Percentiles rank a stretch among this genome's conserved stretches.
phyloP scores from a whole-genome alignment of 35 echinoderm and acorn worm species.

The Hemicentrotus pulcherrimus region DNA sequence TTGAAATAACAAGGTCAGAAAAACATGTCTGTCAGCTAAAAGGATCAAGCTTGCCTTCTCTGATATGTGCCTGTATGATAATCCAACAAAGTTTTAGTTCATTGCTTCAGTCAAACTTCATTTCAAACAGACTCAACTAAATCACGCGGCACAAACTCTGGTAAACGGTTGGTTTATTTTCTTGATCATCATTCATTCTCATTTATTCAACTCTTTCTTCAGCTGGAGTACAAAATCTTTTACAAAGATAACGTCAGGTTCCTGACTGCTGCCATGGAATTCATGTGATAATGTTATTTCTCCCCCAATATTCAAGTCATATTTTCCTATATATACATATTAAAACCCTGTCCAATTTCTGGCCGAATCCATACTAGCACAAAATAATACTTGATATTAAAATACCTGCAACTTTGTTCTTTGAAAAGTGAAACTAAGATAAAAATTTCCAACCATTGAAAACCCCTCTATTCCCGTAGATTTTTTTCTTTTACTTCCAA shows the following conservation, averaged over 20 bases:
- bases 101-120: neutral
- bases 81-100: neutral
- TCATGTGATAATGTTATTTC: neutral
- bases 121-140: neutral
- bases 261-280: neutral
- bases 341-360: neutral
- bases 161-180: neutral
- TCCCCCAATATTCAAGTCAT: neutral
- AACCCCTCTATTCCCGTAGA: neutral
- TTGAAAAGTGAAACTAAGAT: neutral
- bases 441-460: neutral
- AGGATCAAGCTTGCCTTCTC: neutral
- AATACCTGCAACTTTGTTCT: neutral
- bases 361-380: neutral
- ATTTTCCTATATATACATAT: neutral
- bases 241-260: slow-evolving; percentile 1
- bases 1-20: neutral
- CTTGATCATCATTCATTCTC: neutral
- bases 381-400: neutral
- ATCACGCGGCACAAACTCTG: neutral
- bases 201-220: neutral
- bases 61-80: neutral
- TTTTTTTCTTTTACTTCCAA: neutral
- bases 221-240: neutral
- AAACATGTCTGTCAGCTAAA: neutral